A percentile compares a stretch with the other conserved stretches of the same genome.
These are phyloP conservation scores for Tetrao urogallus DNA, from an alignment of 2,113 vertebrate species.

Conservation along the genomic window DNA sequence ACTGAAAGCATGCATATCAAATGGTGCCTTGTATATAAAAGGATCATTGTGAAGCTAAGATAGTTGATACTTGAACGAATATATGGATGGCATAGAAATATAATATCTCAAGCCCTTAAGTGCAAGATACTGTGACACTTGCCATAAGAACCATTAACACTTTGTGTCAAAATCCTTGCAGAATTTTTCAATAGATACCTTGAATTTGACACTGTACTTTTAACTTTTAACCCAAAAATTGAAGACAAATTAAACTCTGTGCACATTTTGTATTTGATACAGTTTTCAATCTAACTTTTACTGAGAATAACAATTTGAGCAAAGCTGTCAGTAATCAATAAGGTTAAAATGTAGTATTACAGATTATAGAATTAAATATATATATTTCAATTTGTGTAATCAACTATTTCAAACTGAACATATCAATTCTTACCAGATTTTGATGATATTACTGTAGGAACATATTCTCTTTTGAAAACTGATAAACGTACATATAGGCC, in stretches of 20 bases:
- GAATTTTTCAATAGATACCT: not conserved
- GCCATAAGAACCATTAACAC: not conserved
- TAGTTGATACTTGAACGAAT: constrained; percentile 21
- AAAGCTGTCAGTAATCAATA: not conserved
- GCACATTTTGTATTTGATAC: too few species aligned
- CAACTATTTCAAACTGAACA: not conserved
- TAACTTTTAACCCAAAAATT: not conserved
- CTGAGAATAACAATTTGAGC: not conserved
- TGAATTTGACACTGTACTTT: not conserved
- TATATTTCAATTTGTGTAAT: not conserved
- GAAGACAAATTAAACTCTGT: not conserved
- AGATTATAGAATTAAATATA: not conserved
- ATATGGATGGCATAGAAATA: not conserved
- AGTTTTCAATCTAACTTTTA: not conserved
- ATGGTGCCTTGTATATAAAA: not conserved
- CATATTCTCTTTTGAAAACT: not conserved
- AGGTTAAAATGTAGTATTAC: not conserved
- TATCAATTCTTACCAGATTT: not conserved
- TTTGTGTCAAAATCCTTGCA: not conserved
- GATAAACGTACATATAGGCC: not conserved
- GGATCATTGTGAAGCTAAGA: not conserved
- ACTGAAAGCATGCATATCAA: not conserved
- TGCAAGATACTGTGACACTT: not conserved
- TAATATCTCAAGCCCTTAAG: not conserved
- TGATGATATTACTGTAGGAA: not conserved